A percentile compares a stretch with the other conserved stretches of the same genome.
phyloP scores from a whole-genome alignment of 1,140 invertebrate species.

The Aphelenchoides fujianensis region DNA sequence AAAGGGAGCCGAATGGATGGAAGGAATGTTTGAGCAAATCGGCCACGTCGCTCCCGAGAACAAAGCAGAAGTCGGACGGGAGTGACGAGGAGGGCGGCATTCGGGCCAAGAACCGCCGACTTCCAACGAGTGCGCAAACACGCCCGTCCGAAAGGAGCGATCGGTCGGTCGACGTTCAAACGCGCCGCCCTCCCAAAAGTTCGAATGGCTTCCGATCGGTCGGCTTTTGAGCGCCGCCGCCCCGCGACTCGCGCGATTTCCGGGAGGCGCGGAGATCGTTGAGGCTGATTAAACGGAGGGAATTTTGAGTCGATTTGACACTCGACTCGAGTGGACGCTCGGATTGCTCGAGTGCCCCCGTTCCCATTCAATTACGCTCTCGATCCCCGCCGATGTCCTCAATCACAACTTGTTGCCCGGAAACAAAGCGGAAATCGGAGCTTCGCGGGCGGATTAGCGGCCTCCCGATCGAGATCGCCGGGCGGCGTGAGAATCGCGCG shows the following conservation, averaged over 20 bases:
- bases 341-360: too few species aligned
- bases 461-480: slow-evolving; percentile 1
- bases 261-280: not conserved
- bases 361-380: too few species aligned
- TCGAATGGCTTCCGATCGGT: not conserved
- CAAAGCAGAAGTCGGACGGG: not conserved
- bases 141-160: not conserved
- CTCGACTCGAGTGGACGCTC: not conserved
- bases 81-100: not conserved
- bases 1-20: too few species aligned
- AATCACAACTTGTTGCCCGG: not conserved
- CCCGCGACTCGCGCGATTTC: too few species aligned
- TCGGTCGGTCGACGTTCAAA: not conserved
- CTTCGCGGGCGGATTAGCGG: too few species aligned
- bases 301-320: too few species aligned
- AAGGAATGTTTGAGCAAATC: not conserved
- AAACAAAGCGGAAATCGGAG: too few species aligned
- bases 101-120: not conserved
- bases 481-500: not conserved
- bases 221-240: too few species aligned
- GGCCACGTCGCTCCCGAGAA: not conserved
- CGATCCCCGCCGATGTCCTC: too few species aligned
- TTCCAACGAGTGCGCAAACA: not conserved
- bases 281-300: not conserved
- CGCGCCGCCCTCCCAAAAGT: not conserved